phyloP scores from a whole-genome alignment of 2,888 invertebrate species.

The Idaea aversata region DNA sequence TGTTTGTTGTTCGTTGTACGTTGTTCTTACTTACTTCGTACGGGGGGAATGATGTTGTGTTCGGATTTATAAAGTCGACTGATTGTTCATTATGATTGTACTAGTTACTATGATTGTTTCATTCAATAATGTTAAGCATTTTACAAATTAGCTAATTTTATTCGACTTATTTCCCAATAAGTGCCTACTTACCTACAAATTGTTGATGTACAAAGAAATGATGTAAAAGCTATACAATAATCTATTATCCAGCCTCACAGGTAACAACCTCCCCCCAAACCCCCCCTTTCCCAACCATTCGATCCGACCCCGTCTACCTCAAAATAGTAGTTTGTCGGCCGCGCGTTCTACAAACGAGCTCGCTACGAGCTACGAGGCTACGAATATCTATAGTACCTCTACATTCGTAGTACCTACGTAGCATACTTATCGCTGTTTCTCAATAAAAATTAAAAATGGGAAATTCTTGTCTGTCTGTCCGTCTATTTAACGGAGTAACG shows the following conservation, averaged over 20 bases:
- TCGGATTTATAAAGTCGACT: not conserved
- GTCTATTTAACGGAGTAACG: too few relatives aligned
- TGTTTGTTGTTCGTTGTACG: not conserved
- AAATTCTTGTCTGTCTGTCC: too few relatives aligned
- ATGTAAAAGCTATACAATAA: not conserved
- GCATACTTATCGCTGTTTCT: not conserved
- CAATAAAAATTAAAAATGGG: too few relatives aligned
- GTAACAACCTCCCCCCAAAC: not conserved
- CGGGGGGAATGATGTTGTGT: not conserved
- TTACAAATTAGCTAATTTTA: too few relatives aligned
- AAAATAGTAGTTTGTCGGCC: not conserved
- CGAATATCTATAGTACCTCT: not conserved
- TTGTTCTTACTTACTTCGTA: not conserved
- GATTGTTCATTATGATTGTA: not conserved
- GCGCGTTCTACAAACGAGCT: not conserved
- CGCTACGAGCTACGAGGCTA: not conserved
- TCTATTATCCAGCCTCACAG: not conserved
- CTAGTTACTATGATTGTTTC: not conserved
- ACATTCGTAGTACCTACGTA: not conserved
- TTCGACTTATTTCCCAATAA: too few relatives aligned
- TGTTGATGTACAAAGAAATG: not conserved
- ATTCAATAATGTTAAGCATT: not conserved
- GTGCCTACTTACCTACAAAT: not conserved
- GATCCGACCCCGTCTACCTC: slow-evolving; percentile 3
- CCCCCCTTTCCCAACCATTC: not conserved